phyloP scores from a whole-genome alignment of 2,888 invertebrate genomes.

The Cantharis nigra region DNA sequence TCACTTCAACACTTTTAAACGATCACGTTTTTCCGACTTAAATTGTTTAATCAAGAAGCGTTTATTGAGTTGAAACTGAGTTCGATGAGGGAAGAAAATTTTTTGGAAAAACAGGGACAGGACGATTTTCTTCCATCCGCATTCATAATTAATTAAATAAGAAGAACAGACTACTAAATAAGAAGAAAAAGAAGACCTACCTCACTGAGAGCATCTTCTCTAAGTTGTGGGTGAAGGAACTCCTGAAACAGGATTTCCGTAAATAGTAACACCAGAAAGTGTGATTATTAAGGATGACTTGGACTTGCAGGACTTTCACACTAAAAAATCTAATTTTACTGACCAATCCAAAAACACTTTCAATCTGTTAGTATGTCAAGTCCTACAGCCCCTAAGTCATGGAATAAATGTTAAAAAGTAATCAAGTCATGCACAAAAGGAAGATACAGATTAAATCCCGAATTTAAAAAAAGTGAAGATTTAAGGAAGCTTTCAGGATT shows the following conservation, averaged over 20 bases:
- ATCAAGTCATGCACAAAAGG: background rate
- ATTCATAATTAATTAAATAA: background rate
- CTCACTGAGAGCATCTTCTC: background rate
- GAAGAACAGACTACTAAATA: background rate
- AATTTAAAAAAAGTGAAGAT: background rate
- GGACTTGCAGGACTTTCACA: background rate
- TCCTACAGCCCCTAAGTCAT: background rate
- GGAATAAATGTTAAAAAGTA: background rate
- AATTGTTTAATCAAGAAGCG: background rate
- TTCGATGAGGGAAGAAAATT: background rate
- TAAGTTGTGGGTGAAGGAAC: background rate
- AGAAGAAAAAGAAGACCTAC: background rate
- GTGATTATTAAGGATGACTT: background rate
- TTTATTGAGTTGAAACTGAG: background rate
- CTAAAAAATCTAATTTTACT: background rate
- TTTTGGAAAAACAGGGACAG: background rate
- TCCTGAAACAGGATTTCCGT: background rate
- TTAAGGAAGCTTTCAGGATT: background rate
- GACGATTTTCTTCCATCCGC: background rate
- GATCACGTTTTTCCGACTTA: background rate
- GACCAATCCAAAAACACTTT: background rate
- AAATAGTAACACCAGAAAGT: background rate
- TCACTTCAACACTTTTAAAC: constrained; percentile 1
- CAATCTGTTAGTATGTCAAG: background rate
- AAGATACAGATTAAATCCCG: background rate